Evolutionary conservation across 2,888 invertebrate genomes (phyloP), one percentile per base, ranked within the genome.

Genomic region (Mesochorus sp.): DNA sequence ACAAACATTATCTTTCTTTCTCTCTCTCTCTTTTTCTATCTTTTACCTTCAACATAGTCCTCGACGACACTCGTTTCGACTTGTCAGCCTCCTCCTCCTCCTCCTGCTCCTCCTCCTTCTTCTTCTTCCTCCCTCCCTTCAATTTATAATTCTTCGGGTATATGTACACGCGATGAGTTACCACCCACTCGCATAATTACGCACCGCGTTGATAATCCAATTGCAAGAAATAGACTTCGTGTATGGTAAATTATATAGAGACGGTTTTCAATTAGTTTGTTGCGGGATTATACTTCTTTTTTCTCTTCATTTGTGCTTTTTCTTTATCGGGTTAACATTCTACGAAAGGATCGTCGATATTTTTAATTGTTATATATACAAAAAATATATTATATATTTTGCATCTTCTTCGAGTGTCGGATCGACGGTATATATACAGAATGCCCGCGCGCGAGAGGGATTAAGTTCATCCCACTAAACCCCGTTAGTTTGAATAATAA

Each of bases 401-500:
- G n/a, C 44, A 68, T 57, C 67, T 62, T 24, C 51, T n/a, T 61
- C 49, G 39, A 37, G 49, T 68, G 55, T 39, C 28, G 19, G 28
- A 4, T 37, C 31, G 68, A 26, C 19, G 47, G 34, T 59, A 19
- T 53, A 53, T 53, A 64, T 51, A n/a, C n/a, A n/a, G n/a, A n/a
- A n/a, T n/a, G n/a, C n/a, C n/a, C n/a, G 37, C 42, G 14, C 49
- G 24, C 67, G 47, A 55, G 68, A 64, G 62, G 74, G 72, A 81
- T 67, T 71, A 64, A 74, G 62, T 51, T 79, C 67, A 44, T 75
- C 59, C 62, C 72, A 34, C 51, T 51, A 26, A 42, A 61, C 39
- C 76, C 82, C 82, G 82, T 82, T 82, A 82, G 84, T 87, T 87
- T 86, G 86, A 87, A 87, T 88, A 87, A 88, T 87, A 88, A 88